These are phyloP conservation scores for Drosophila pachea DNA, from an alignment of 1,140 invertebrate genomes.

Conservation along the genomic window DNA sequence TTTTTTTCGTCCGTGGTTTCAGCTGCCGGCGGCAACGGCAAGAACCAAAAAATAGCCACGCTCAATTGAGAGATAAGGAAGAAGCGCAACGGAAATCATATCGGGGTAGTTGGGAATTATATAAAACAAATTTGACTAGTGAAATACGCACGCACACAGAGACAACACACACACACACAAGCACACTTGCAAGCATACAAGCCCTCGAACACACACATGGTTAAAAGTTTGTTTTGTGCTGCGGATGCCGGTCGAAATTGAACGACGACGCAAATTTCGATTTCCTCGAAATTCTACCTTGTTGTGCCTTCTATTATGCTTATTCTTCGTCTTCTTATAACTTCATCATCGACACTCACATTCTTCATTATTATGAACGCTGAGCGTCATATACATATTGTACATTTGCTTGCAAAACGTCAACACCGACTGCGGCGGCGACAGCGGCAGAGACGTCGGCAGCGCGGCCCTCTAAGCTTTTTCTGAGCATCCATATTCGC, in stretches of 20 bases:
- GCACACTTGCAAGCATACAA: constrained; percentile 30
- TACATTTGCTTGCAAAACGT: constrained; percentile 69
- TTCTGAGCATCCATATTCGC: constrained; percentile 52
- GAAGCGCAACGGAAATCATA: constrained; percentile 62
- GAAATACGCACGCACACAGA: constrained; percentile 17
- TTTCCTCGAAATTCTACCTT: constrained; percentile 75
- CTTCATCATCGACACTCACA: constrained; percentile 39
- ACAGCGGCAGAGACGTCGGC: constrained; percentile 22
- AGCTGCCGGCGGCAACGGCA: constrained; percentile 16
- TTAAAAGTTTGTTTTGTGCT: constrained; percentile 46
- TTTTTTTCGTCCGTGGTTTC: constrained; percentile 25
- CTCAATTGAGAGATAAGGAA: constrained; percentile 61
- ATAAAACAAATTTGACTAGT: constrained; percentile 65
- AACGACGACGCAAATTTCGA: constrained; percentile 72
- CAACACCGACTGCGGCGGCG: constrained; percentile 29
- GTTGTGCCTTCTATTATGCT: constrained; percentile 68
- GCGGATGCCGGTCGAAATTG: constrained; percentile 58
- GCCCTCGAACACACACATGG: constrained; percentile 18
- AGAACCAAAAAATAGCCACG: constrained; percentile 25
- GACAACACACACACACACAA: constrained; percentile 27
- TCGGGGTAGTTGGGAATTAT: constrained; percentile 70
- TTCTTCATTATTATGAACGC: constrained; percentile 38
- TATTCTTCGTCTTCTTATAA: constrained; percentile 49
- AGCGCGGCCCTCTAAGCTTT: constrained; percentile 73
- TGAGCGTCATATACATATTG: constrained; percentile 39